phyloP scores from a whole-genome alignment of 2,113 vertebrate genomes.

The Neopipo cinnamomea region DNA sequence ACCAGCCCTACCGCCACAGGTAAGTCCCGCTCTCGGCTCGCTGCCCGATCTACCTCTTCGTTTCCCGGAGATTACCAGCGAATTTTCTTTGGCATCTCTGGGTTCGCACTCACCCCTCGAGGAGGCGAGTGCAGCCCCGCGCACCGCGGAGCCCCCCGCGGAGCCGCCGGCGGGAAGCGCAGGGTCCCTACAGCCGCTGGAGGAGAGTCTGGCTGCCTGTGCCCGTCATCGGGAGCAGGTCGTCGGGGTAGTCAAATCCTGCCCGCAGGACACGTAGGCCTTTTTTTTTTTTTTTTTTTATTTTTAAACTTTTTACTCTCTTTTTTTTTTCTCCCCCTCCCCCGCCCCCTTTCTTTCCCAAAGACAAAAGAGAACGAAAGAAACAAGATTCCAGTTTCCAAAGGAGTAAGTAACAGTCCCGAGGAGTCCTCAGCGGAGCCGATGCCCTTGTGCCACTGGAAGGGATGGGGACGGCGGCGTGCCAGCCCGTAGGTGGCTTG shows the following conservation, averaged over 20 bases:
- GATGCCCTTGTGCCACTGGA: background rate
- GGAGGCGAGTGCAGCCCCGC: background rate
- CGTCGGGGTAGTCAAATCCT: background rate
- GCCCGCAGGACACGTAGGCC: background rate
- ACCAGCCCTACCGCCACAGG: background rate
- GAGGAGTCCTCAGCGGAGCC: background rate
- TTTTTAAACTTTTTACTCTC: fast-evolving
- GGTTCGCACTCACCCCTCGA: background rate
- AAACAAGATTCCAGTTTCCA: background rate
- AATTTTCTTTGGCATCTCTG: background rate
- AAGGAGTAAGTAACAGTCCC: background rate
- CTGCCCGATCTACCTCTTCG: too few relatives aligned
- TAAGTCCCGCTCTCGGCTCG: background rate
- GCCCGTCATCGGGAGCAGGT: background rate
- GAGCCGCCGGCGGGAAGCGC: background rate
- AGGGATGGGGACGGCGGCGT: background rate
- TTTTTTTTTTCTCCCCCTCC: too few relatives aligned
- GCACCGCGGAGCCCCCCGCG: background rate
- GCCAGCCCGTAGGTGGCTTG: background rate
- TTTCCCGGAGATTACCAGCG: too few relatives aligned
- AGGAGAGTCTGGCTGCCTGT: background rate
- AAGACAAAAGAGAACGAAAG: background rate
- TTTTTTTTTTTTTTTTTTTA: background rate
- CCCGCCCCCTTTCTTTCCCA: fast-evolving
- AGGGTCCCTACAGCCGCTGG: background rate